Conservation (phyloP, 1,140 invertebrate genomes). For the Forficula auricularia region DNA sequence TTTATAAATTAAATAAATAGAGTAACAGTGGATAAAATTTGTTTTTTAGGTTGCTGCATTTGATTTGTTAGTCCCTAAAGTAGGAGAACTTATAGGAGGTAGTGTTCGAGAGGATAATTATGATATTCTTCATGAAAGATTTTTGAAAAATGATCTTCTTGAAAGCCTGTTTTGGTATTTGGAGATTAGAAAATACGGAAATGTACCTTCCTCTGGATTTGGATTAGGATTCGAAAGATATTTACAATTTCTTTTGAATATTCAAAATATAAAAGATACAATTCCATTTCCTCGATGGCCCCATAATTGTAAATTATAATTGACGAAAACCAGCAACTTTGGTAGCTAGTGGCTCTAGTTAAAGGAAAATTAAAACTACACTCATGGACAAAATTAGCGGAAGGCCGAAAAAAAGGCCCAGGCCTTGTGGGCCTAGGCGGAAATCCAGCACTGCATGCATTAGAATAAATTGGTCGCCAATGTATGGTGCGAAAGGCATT, state of each 20-base stretch:
- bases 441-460: too few relatives aligned
- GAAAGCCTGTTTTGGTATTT: slow-evolving; percentile 71
- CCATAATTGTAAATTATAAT: slow-evolving; percentile 64
- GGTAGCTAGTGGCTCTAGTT: too few relatives aligned
- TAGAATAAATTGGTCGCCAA: too few relatives aligned
- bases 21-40: too few relatives aligned
- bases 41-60: slow-evolving; percentile 52
- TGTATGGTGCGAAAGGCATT: too few relatives aligned
- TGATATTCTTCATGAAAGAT: slow-evolving; percentile 34
- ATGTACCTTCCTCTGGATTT: slow-evolving; percentile 78
- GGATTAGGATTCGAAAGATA: slow-evolving; percentile 89
- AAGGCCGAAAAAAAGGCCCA: too few relatives aligned
- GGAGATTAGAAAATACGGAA: slow-evolving; percentile 74
- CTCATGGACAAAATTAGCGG: too few relatives aligned
- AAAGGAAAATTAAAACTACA: too few relatives aligned
- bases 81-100: slow-evolving; percentile 87
- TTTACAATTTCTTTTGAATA: slow-evolving; percentile 60
- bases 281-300: slow-evolving; percentile 88
- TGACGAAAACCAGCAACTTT: slow-evolving; percentile 24
- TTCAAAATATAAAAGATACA: slow-evolving; percentile 80
- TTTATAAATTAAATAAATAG: background rate
- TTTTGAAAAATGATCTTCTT: slow-evolving; percentile 18
- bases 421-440: too few relatives aligned
- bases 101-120: slow-evolving; percentile 76
- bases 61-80: slow-evolving; percentile 69